phyloP scores from a whole-genome alignment of 2,797 vertebrate genomes.

The Yasuhikotakia modesta region DNA sequence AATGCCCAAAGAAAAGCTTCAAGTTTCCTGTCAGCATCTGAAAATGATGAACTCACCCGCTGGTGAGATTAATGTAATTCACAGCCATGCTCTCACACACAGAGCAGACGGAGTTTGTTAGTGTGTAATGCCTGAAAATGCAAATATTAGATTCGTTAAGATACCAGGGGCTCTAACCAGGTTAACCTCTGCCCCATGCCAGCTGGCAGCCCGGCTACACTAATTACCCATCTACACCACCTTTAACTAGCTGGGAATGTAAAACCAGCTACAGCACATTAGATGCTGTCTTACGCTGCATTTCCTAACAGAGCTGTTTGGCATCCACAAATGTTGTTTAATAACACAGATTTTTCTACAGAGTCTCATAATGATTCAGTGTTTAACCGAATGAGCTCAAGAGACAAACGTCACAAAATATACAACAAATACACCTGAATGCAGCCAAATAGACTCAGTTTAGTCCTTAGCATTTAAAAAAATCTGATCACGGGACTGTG shows the following conservation, averaged over 20 bases:
- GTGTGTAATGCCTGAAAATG: constrained; percentile 1
- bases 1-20: constrained; percentile 22
- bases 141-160: background rate
- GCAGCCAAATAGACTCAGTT: background rate
- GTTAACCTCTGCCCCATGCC: background rate
- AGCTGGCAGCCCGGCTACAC: background rate
- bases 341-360: no score
- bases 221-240: background rate
- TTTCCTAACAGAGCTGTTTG: background rate
- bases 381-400: background rate
- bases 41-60: constrained; percentile 36
- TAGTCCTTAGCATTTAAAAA: background rate
- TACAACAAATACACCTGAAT: background rate
- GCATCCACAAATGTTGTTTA: background rate
- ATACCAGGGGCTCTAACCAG: background rate
- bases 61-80: constrained; percentile 12
- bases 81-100: background rate
- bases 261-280: background rate
- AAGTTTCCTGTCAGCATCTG: constrained; percentile 30
- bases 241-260: background rate
- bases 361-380: background rate
- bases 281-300: background rate
- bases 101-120: background rate
- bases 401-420: no score
- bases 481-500: background rate